Conservation (phyloP, 2,113 vertebrate genomes). For the Podarcis raffonei region DNA sequence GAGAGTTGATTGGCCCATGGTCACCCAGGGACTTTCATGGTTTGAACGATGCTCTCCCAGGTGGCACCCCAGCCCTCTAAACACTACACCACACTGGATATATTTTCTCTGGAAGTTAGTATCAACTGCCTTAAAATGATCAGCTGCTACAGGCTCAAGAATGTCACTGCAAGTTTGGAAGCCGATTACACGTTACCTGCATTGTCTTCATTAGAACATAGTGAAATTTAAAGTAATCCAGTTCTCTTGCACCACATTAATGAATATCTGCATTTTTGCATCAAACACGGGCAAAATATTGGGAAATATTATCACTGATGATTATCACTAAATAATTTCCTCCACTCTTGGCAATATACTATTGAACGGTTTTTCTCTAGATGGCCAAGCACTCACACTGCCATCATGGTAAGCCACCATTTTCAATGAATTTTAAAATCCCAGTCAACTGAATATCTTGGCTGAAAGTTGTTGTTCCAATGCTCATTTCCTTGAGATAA, state of each 20-base stretch:
- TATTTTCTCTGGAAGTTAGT: not conserved
- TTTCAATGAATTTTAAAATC: conserved; percentile 39
- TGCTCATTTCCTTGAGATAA: conserved; percentile 38
- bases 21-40: too few species aligned
- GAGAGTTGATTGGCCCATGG: too few species aligned
- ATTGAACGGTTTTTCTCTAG: not conserved
- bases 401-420: not conserved
- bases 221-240: not conserved
- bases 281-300: not conserved
- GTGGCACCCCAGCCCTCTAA: too few species aligned
- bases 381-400: not conserved
- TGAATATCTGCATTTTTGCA: not conserved
- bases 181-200: not conserved
- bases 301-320: not conserved
- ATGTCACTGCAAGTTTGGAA: not conserved
- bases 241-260: not conserved
- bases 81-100: too few species aligned
- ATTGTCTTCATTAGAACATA: not conserved
- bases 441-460: conserved; percentile 17
- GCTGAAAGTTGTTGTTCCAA: conserved; percentile 13
- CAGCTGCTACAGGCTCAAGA: not conserved
- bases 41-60: too few species aligned
- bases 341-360: not conserved
- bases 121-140: not conserved
- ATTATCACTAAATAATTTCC: not conserved